Conservation (phyloP, 2,888 invertebrate genomes). For the Dexiosoma caninum region DNA sequence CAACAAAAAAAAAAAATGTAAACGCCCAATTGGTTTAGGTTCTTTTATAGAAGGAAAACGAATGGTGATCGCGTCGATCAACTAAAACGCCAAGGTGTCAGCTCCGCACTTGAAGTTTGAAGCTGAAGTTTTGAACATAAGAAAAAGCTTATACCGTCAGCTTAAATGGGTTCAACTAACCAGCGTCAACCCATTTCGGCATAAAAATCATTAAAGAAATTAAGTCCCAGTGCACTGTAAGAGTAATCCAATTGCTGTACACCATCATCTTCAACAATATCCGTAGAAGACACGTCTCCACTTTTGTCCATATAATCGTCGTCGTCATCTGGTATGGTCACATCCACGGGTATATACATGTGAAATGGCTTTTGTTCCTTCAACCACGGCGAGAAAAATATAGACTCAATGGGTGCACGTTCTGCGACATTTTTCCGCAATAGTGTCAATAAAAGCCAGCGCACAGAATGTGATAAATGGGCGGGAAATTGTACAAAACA, state of each 20-base stretch:
- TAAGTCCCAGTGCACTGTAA: slow-evolving; percentile 56
- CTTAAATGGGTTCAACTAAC: background rate
- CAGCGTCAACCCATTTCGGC: slow-evolving; percentile 59
- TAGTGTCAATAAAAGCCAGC: slow-evolving; percentile 71
- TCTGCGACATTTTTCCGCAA: slow-evolving; percentile 73
- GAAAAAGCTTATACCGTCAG: slow-evolving; percentile 18
- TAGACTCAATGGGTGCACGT: slow-evolving; percentile 71
- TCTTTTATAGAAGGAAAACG: background rate
- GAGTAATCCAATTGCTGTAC: slow-evolving; percentile 69
- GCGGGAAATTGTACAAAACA: slow-evolving; percentile 74
- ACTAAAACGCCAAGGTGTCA: slow-evolving; percentile 36
- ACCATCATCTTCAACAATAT: slow-evolving; percentile 64
- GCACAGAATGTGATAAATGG: slow-evolving; percentile 71
- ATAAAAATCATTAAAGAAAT: slow-evolving; percentile 46
- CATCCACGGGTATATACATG: slow-evolving; percentile 72
- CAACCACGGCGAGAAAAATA: slow-evolving; percentile 74
- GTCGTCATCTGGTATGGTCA: slow-evolving; percentile 71
- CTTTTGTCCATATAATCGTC: slow-evolving; percentile 42
- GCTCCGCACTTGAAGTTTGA: slow-evolving; percentile 32
- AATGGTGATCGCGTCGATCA: slow-evolving; percentile 6
- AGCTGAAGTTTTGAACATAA: slow-evolving; percentile 35
- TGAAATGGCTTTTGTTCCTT: slow-evolving; percentile 72
- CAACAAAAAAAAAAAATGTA: background rate
- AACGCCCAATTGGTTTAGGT: slow-evolving; percentile 7
- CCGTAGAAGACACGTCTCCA: slow-evolving; percentile 52